Conservation (phyloP, 1,140 invertebrate genomes). For the Solenopsis invicta region DNA sequence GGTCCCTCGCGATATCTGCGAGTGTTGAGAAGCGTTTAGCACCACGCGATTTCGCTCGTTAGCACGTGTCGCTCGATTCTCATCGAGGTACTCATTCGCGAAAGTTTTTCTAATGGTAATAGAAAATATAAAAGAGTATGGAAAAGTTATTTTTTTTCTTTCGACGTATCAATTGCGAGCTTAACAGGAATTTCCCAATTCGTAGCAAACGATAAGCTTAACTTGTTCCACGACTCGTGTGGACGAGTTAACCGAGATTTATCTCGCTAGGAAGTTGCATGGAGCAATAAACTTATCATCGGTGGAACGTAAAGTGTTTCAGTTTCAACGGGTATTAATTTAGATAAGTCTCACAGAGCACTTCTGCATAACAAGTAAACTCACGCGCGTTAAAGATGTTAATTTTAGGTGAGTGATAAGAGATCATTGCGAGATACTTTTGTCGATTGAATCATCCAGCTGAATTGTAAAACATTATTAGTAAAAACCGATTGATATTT, state of each 20-base stretch:
- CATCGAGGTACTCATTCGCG: constrained; percentile 1
- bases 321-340: constrained; percentile 34
- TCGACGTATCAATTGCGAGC: not conserved
- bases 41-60: constrained; percentile 55
- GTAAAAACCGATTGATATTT: not conserved
- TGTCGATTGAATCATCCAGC: not conserved
- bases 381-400: not conserved
- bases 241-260: not conserved
- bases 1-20: constrained; percentile 48
- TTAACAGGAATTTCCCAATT: constrained; percentile 3
- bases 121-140: not conserved
- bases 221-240: not conserved
- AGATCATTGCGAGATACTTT: constrained; percentile 15
- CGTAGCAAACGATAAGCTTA: not conserved
- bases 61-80: constrained; percentile 34
- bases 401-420: not conserved
- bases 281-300: constrained; percentile 42
- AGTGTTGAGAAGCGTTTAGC: constrained; percentile 49
- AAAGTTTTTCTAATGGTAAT: constrained; percentile 3
- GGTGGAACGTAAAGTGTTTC: constrained; percentile 1
- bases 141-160: not conserved
- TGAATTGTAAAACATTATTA: not conserved
- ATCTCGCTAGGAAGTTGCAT: constrained; percentile 2
- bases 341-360: not conserved
- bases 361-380: constrained; percentile 14